Evolutionary conservation across 2,797 vertebrate genomes (phyloP).

Genomic region (Poecilia gillii): DNA sequence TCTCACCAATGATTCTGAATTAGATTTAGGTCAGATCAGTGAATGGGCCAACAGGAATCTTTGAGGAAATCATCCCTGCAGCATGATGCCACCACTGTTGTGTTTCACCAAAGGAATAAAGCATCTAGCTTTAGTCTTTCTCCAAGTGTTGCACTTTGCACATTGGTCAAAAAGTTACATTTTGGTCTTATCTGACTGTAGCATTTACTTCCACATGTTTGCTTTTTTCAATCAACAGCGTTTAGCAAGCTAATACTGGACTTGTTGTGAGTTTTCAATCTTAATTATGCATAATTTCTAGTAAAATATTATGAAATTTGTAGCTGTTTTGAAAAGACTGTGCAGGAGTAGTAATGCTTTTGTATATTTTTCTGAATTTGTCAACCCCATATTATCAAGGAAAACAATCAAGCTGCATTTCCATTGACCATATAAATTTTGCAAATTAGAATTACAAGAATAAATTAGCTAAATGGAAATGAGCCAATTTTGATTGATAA

Average conservation of each 20-base stretch:
- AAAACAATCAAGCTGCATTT: neutral
- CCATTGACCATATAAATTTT: no score
- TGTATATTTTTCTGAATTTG: neutral
- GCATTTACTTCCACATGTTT: no score
- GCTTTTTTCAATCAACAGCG: neutral
- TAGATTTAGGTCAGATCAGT: neutral
- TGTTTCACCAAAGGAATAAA: neutral
- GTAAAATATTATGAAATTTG: neutral
- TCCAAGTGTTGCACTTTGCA: neutral
- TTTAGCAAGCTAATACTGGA: neutral
- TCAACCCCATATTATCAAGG: neutral
- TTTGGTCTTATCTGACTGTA: no score
- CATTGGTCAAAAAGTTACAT: neutral
- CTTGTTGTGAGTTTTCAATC: no score
- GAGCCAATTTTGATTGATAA: no score
- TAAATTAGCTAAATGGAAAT: no score
- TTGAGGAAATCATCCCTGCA: neutral
- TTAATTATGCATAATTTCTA: neutral
- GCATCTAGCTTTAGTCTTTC: neutral
- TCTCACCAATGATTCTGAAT: neutral
- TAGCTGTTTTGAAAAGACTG: neutral
- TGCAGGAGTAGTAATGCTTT: neutral
- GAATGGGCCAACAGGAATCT: neutral
- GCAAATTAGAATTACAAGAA: no score
- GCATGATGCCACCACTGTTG: neutral